phyloP scores from a whole-genome alignment of 2,888 invertebrate genomes.

The Parasteatoda lunata region DNA sequence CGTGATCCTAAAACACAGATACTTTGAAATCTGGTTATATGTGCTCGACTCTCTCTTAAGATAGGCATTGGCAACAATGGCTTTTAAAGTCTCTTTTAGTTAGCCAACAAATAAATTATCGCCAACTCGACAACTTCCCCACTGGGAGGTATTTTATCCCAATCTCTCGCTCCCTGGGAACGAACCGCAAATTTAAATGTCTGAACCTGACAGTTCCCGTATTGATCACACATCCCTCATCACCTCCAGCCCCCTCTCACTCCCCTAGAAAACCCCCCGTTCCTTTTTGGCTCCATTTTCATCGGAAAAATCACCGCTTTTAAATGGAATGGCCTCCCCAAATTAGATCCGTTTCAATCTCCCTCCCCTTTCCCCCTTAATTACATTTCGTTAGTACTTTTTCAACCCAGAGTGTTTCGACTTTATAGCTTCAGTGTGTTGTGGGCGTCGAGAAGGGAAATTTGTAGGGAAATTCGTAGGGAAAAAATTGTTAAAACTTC shows the following conservation, averaged over 20 bases:
- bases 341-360: slow-evolving; percentile 61
- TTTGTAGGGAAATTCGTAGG: background rate
- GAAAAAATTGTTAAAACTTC: slow-evolving; percentile 38
- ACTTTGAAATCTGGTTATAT: too few species aligned
- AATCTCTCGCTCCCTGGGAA: background rate
- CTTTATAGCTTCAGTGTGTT: slow-evolving; percentile 9
- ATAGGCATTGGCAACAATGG: too few species aligned
- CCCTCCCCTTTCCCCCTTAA: slow-evolving; percentile 47
- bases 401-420: slow-evolving; percentile 15
- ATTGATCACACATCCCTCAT: slow-evolving; percentile 41
- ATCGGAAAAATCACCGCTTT: slow-evolving; percentile 57
- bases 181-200: slow-evolving; percentile 31
- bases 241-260: background rate
- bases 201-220: slow-evolving; percentile 57
- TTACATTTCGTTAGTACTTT: slow-evolving; percentile 27
- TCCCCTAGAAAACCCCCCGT: background rate
- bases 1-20: too few species aligned
- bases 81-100: too few species aligned
- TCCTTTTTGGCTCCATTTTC: slow-evolving; percentile 19
- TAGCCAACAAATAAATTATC: slow-evolving; percentile 48
- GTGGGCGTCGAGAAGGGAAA: background rate
- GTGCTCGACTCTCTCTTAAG: too few species aligned
- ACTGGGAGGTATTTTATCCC: background rate
- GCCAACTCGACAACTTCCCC: slow-evolving; percentile 38
- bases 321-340: slow-evolving; percentile 64